Evolutionary conservation across 2,888 invertebrate species (phyloP), one percentile per base, ranked within the genome.

Genomic region (Isoperla grammatica): DNA sequence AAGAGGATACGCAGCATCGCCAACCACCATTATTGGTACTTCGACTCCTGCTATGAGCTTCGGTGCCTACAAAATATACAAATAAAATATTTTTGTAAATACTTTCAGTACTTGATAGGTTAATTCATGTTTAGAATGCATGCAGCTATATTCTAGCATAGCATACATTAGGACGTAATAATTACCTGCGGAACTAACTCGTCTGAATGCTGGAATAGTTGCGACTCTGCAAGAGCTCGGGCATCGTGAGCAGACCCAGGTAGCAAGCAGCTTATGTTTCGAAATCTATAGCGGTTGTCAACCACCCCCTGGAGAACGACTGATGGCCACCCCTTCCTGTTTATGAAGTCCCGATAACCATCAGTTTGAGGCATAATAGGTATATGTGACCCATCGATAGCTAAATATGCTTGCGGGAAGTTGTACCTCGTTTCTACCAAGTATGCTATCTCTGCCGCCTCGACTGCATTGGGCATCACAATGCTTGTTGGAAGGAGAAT

Each of bases 401-500:
- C 4, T 6, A 4, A 4, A 8, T 29, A 29, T 29, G 29, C 8
- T 29, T 29, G 29, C 8, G 29, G 29, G 29, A 29, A 29, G 29
- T 8, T 8, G 8, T 29, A 29, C 29, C 8, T 29, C 29, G 8
- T 6, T 29, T 29, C 5, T 6, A 29, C 29, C 4, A 8, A 4
- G 29, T 29, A 4, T 60, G 70, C 70, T 20, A 56, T 57, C 29
- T 59, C 57, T 22, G 64, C 63, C 48, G 70, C 69, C 66, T 71
- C 65, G 22, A 43, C 61, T n/a, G 71, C 65, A 42, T 64, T 58
- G 48, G 60, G 48, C 5, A 62, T 61, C 29, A 67, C 45, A 22
- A 71, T 50, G n/a, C n/a, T n/a, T n/a, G n/a, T n/a, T n/a, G n/a
- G n/a, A n/a, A n/a, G n/a, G n/a, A n/a, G n/a, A 43, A 65, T 60